Evolutionary conservation across 1,140 invertebrate species (phyloP), one percentile per base, ranked within the genome.

Genomic region (Achroia grisella): DNA sequence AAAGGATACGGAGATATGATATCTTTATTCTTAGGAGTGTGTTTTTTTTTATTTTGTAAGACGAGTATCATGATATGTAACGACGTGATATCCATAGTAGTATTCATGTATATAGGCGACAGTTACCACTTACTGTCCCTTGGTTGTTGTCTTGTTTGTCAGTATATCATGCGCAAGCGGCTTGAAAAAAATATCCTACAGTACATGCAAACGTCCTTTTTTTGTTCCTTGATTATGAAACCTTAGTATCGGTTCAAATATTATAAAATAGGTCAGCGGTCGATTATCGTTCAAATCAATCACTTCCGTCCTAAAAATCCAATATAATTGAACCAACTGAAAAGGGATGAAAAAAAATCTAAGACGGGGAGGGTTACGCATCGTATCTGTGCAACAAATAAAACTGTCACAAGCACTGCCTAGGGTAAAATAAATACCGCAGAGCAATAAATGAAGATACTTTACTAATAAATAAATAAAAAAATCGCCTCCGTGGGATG

Each of bases 401-500:
- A 56, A 52, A 52, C 29, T 45, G 35, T 34, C 37, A 39, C 15
- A 14, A 48, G 14, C 43, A 46, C 23, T 15, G 44, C 44, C 11
- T 12, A n/a, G 11, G 29, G 33, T 10, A 39, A 54, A 30, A 50
- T 43, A 59, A 49, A 54, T 44, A 52, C 13, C 37, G 34, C 28
- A 12, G 34, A 10, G 34, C 42, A 30, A 51, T 53, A 49, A 48
- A 54, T 57, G 46, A 54, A 53, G 46, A 34, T 56, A 58, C 48
- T 57, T 53, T 46, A 47, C 45, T 56, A 59, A 62, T 61, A 61
- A 56, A 63, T 56, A 60, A 63, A 60, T 53, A 53, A 54, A 57
- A 57, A 48, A 44, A 29, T 39, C 48, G 41, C 30, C 44, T 35
- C 48, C 39, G 40, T 48, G 14, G 2, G 35, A 12, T 17, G 39